Evolutionary conservation across 2,797 vertebrate species (phyloP).

Genomic region (Rhinoraja longicauda): DNA sequence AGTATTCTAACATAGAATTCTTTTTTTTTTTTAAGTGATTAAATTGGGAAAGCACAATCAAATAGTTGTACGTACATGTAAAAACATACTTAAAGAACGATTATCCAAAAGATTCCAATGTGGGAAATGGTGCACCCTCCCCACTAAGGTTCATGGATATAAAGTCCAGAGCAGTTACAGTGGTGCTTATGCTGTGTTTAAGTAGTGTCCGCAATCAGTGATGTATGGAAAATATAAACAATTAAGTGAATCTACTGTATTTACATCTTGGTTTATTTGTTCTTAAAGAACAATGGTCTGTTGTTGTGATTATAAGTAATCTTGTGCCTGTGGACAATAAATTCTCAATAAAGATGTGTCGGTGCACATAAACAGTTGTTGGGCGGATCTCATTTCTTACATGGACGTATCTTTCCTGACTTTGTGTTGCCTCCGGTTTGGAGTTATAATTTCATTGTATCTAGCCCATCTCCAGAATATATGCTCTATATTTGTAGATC

Average conservation of each 20-base stretch:
- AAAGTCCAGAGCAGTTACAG: constrained; percentile 22
- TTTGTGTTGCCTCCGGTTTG: not conserved
- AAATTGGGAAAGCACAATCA: not conserved
- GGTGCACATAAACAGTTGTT: not conserved
- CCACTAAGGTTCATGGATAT: not conserved
- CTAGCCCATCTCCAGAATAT: not conserved
- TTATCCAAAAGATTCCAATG: constrained; percentile 15
- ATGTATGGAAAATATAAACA: constrained; percentile 22
- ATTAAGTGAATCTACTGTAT: constrained; percentile 30
- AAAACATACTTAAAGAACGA: not conserved
- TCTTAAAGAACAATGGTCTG: constrained; percentile 35
- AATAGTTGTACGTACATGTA: not conserved
- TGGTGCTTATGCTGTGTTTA: constrained; percentile 31
- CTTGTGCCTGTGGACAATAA: constrained; percentile 27
- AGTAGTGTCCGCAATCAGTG: constrained; percentile 32
- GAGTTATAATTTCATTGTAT: not conserved
- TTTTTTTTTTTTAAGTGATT: not conserved
- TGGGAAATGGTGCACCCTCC: constrained; percentile 15
- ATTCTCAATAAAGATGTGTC: constrained; percentile 37
- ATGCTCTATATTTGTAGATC: too few species aligned
- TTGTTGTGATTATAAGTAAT: constrained; percentile 32
- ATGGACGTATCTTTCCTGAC: not conserved
- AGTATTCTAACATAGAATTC: not conserved
- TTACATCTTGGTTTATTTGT: constrained; percentile 35
- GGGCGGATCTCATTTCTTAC: not conserved